Percentiles rank a stretch among this genome's conserved stretches.
Conservation (phyloP, 2,797 vertebrate species). For the Lepilemur septentrionalis region DNA sequence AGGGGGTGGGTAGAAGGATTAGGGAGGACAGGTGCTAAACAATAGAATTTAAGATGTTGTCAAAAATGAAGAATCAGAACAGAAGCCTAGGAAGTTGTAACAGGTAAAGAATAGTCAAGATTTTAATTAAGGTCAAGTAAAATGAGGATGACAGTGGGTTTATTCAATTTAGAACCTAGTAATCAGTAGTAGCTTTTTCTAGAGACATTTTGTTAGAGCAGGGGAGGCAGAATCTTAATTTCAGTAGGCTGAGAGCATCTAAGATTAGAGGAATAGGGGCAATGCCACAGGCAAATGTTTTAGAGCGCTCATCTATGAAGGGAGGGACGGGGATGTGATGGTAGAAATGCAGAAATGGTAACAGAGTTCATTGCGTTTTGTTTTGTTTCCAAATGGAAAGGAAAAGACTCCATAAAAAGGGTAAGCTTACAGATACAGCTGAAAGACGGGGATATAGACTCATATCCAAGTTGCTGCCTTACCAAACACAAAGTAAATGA, state of each 20-base stretch:
- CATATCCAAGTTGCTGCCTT: background rate
- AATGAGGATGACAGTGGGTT: background rate
- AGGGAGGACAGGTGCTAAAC: background rate
- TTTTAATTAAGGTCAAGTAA: background rate
- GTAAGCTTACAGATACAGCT: background rate
- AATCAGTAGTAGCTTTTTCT: background rate
- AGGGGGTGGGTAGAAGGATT: rapidly evolving
- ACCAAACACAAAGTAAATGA: background rate
- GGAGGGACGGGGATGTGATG: too few relatives aligned
- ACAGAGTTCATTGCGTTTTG: background rate
- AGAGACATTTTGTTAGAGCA: background rate
- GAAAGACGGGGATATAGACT: background rate
- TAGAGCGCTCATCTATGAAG: background rate
- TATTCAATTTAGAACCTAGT: background rate
- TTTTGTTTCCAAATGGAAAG: background rate
- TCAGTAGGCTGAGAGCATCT: background rate
- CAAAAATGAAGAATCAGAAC: background rate
- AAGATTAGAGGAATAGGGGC: background rate
- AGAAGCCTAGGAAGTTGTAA: background rate
- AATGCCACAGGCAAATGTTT: background rate
- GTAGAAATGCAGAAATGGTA: background rate
- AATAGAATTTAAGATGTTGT: background rate
- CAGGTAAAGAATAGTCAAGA: background rate
- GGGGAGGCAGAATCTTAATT: background rate
- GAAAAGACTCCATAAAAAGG: background rate